Base-by-base conservation (phyloP, 2,888 invertebrate species). In the Mythimna vitellina region DNA sequence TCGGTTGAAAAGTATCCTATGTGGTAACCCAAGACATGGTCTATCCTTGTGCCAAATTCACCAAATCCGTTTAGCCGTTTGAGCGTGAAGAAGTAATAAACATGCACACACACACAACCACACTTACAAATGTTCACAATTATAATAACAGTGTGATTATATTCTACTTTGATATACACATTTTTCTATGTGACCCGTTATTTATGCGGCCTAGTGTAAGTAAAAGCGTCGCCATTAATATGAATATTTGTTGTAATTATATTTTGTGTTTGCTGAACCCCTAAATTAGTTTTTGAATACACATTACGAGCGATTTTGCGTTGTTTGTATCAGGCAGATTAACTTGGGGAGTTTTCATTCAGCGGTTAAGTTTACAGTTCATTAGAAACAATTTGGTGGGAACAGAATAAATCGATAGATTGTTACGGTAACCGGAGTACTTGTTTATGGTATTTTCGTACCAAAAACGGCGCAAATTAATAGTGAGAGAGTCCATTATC, bases 401-500 rank as follows among this genome's bases (percentile, higher is more conserved):
- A 75, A 62, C 65, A 54, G 61, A 65, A 78, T 79, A 76, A 81
- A 81, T 75, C 64, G 70, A 71, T 75, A 70, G 65, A 70, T 71
- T 83, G 76, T 81, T 70, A 84, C 78, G 78, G 80, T 82, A 84
- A 80, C 84, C 82, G 81, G 76, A 82, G 87, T 85, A 88, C 89
- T 88, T 89, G 89, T 91, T 89, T 87, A 86, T 88, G 87, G 87
- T 90, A 90, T 90, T 90, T 88, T 86, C 87, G 87, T 88, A 90
- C 91, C 90, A 92, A 92, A 93, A 92, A 91, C 90, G 80, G 22
- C 86, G 89, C 86, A 93, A 93, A 94, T 94, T 93, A 93, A 94
- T 94, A 92, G 93, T 92, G 92, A 93, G 92, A 90, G 92, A 90
- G 90, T 93, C 93, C 94, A 94, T 94, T 94, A 94, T 92, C 93